Percentiles rank a stretch among this genome's conserved stretches.
Evolutionary conservation across 2,888 invertebrate species (phyloP).

Genomic region (Brenthis ino): DNA sequence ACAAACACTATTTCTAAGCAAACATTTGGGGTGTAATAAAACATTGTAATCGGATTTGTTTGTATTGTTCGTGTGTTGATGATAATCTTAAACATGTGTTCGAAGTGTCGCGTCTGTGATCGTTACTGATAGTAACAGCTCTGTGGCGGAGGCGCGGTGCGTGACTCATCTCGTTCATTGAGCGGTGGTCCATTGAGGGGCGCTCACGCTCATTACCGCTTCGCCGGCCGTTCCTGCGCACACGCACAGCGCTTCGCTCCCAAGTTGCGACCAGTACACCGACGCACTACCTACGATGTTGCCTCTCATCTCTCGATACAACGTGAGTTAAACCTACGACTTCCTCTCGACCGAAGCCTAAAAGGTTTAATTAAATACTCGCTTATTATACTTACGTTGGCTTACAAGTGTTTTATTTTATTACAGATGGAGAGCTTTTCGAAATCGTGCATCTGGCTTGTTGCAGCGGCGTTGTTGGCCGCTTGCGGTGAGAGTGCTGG

Average conservation of each 20-base stretch:
- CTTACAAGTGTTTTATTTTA: constrained; percentile 42
- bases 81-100: constrained; percentile 62
- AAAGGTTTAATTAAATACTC: constrained; percentile 36
- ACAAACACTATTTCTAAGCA: constrained; percentile 1
- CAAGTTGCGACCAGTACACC: constrained; percentile 42
- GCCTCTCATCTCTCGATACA: constrained; percentile 68
- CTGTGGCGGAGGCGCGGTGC: constrained; percentile 75
- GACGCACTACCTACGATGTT: constrained; percentile 71
- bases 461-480: constrained; percentile 66
- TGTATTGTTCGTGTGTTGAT: constrained; percentile 30
- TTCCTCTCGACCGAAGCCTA: constrained; percentile 61
- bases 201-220: constrained; percentile 79
- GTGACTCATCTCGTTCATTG: constrained; percentile 73
- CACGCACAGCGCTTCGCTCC: constrained; percentile 74
- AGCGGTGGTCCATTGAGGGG: constrained; percentile 74
- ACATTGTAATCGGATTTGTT: constrained; percentile 24
- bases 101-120: constrained; percentile 62
- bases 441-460: constrained; percentile 70
- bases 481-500: constrained; percentile 68
- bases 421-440: constrained; percentile 75
- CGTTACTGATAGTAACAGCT: constrained; percentile 62
- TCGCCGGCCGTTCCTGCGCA: constrained; percentile 80
- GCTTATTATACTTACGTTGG: constrained; percentile 40
- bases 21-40: constrained; percentile 35
- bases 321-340: constrained; percentile 76